phyloP scores from a whole-genome alignment of 2,113 vertebrate genomes.

The Melanostigma gelatinosum region DNA sequence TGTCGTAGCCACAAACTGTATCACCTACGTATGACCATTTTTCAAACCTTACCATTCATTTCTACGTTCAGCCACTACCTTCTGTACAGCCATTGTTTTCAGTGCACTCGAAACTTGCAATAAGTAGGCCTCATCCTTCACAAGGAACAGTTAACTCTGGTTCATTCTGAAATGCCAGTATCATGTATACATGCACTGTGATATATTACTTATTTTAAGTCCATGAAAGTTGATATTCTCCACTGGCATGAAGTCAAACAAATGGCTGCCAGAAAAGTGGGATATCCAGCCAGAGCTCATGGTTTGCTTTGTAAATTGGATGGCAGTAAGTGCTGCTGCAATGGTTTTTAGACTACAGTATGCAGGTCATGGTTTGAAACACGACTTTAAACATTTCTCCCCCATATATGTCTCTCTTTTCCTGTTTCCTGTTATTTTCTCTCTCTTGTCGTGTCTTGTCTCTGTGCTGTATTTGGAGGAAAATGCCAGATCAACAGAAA shows the following conservation, averaged over 20 bases:
- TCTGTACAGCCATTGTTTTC: slow-evolving; percentile 5
- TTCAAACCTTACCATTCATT: neutral
- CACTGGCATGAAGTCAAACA: slow-evolving; percentile 4
- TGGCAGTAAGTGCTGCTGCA: neutral
- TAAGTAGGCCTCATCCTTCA: neutral
- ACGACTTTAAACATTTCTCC: neutral
- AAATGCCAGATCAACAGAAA: slow-evolving; percentile 80
- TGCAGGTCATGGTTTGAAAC: slow-evolving; percentile 16
- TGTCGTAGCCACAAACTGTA: neutral
- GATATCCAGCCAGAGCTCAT: neutral
- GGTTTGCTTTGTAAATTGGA: neutral
- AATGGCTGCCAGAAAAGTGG: neutral
- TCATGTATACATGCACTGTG: neutral
- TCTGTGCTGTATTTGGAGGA: slow-evolving; percentile 54
- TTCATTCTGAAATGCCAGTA: slow-evolving; percentile 6
- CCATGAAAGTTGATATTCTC: slow-evolving; percentile 3
- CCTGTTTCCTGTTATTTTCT: neutral
- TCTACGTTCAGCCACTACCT: neutral
- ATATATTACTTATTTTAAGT: slow-evolving; percentile 2
- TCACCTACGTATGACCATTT: too few species aligned
- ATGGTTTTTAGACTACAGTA: neutral
- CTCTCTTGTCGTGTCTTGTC: slow-evolving; percentile 24
- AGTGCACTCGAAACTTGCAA: neutral
- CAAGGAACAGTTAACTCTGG: neutral
- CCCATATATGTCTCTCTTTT: slow-evolving; percentile 2